phyloP scores from a whole-genome alignment of 1,140 invertebrate genomes.

The Aphis gossypii region DNA sequence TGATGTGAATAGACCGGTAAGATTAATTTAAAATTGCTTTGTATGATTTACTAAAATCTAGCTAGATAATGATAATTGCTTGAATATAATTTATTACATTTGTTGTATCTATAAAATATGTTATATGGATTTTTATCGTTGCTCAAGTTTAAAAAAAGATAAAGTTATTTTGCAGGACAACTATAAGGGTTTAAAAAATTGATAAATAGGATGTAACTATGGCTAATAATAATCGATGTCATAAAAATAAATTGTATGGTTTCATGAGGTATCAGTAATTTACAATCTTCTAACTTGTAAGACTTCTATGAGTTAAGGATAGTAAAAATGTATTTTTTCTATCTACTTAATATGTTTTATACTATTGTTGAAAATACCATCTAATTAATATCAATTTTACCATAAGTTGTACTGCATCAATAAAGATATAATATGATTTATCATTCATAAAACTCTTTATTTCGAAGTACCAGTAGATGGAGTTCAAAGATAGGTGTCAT shows the following conservation, averaged over 20 bases:
- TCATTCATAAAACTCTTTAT: not conserved
- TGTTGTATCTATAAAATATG: not conserved
- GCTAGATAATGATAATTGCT: not conserved
- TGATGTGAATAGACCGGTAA: conserved; percentile 40
- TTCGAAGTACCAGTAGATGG: not conserved
- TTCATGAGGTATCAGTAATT: not conserved
- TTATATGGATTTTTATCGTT: not conserved
- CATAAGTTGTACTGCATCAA: not conserved
- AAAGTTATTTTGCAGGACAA: not conserved
- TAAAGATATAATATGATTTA: not conserved
- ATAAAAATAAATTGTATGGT: not conserved
- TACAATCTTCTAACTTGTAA: not conserved
- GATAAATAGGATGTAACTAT: not conserved
- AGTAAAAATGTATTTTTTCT: not conserved
- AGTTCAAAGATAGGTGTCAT: not conserved
- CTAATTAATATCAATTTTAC: not conserved
- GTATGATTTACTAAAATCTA: not conserved
- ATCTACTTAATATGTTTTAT: not conserved
- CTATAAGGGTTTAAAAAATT: not conserved
- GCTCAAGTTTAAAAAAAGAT: not conserved
- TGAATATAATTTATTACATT: not conserved
- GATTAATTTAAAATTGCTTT: not conserved
- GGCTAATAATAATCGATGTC: not conserved
- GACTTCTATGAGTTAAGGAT: not conserved
- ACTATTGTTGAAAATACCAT: not conserved